A percentile compares a stretch with the other conserved stretches of the same genome.
Conservation (phyloP, 1,140 invertebrate species). For the Hylaeus anthracinus region DNA sequence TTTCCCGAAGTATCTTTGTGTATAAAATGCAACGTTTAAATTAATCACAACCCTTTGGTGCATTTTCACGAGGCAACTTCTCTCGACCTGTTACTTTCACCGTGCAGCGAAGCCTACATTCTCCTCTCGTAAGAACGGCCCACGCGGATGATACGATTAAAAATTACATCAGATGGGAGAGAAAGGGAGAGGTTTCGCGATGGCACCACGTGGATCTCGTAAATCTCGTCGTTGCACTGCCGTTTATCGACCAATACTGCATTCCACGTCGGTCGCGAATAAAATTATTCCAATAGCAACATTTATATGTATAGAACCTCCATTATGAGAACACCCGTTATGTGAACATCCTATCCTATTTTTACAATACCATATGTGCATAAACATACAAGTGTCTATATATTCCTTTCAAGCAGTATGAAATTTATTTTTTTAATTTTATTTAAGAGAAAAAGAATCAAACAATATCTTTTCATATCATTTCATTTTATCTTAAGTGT, state of each 20-base stretch:
- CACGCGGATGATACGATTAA: constrained; percentile 24
- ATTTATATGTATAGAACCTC: no score
- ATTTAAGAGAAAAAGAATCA: no score
- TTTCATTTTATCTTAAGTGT: no score
- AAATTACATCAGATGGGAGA: constrained; percentile 19
- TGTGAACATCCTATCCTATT: no score
- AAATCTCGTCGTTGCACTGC: constrained; percentile 28
- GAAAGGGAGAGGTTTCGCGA: constrained; percentile 24
- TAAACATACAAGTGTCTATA: no score
- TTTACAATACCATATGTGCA: no score
- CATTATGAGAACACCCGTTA: no score
- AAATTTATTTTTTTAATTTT: no score
- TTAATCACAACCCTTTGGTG: constrained; percentile 1
- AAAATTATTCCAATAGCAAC: background rate
- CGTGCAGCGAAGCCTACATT: background rate
- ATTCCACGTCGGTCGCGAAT: constrained; percentile 33
- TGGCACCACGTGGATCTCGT: constrained; percentile 17
- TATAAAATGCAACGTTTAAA: background rate
- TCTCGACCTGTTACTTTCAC: constrained; percentile 39
- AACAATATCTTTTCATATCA: no score
- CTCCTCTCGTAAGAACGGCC: constrained; percentile 6
- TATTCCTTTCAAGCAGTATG: no score
- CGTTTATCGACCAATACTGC: constrained; percentile 25
- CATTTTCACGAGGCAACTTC: background rate
- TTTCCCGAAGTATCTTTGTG: no score